A percentile compares a stretch with the other conserved stretches of the same genome.
Conservation (phyloP, 2,797 vertebrate genomes). For the Galago senegalensis region DNA sequence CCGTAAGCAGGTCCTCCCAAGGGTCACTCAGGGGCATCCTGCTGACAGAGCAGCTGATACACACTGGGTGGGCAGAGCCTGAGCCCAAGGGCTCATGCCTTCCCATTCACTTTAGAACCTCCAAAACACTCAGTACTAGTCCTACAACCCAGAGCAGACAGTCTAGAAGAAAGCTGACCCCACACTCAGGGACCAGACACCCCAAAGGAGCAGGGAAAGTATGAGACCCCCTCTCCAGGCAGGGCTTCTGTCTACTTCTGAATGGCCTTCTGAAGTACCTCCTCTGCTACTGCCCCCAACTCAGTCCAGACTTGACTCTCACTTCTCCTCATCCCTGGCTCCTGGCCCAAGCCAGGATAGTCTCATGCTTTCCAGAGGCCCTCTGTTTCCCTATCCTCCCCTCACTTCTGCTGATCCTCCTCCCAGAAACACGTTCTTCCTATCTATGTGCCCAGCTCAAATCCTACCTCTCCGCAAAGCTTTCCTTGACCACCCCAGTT, state of each 20-base stretch:
- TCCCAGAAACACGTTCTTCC: background rate
- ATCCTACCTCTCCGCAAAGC: background rate
- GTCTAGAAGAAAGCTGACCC: rapidly evolving
- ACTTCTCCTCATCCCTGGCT: background rate
- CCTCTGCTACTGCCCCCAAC: too few relatives aligned
- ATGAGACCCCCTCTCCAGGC: background rate
- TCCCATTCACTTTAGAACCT: rapidly evolving
- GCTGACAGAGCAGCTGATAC: background rate
- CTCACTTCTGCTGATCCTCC: background rate
- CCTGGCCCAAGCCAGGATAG: background rate
- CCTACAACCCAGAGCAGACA: background rate
- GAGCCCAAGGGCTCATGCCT: background rate
- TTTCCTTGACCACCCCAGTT: background rate
- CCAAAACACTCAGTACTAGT: background rate
- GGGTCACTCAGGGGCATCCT: background rate
- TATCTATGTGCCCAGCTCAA: background rate
- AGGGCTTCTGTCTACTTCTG: background rate
- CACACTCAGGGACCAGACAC: background rate
- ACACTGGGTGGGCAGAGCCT: background rate
- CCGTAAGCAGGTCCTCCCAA: background rate
- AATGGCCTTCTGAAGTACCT: too few relatives aligned
- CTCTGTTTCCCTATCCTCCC: background rate
- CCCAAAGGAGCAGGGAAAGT: rapidly evolving
- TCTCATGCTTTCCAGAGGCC: background rate
- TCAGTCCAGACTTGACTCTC: too few relatives aligned